Percentiles rank a stretch among this genome's conserved stretches.
Evolutionary conservation across 2,888 invertebrate species (phyloP).

Genomic region (Orthosia gracilis): DNA sequence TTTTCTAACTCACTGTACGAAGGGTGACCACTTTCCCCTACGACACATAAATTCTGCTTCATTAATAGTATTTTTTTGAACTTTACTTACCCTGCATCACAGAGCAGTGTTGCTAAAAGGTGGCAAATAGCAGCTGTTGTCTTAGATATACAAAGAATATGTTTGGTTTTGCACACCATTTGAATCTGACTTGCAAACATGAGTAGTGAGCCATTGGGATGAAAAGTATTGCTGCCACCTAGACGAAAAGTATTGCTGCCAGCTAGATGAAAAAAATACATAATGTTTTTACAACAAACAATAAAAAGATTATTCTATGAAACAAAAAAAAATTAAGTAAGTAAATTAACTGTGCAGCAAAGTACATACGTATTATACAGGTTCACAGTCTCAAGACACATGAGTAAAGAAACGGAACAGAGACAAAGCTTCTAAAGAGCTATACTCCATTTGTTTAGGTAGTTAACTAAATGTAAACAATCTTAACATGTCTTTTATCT

Average conservation of each 20-base stretch:
- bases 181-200: neutral
- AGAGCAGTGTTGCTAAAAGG: conserved; percentile 62
- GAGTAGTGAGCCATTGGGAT: conserved; percentile 13
- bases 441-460: no score
- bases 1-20: no score
- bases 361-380: no score
- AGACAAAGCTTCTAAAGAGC: no score
- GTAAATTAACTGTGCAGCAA: neutral
- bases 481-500: no score
- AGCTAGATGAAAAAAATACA: neutral
- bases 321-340: neutral
- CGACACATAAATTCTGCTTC: neutral
- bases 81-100: conserved; percentile 60
- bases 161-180: neutral
- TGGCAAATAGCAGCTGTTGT: conserved; percentile 50
- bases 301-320: no score
- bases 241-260: neutral
- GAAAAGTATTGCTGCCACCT: fast-evolving
- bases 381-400: no score
- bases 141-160: neutral
- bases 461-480: no score
- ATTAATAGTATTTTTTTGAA: neutral
- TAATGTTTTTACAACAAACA: no score
- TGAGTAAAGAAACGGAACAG: no score
- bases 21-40: no score